Evolutionary conservation across 2,888 invertebrate genomes (phyloP).

Genomic region (Brachycybe producta): DNA sequence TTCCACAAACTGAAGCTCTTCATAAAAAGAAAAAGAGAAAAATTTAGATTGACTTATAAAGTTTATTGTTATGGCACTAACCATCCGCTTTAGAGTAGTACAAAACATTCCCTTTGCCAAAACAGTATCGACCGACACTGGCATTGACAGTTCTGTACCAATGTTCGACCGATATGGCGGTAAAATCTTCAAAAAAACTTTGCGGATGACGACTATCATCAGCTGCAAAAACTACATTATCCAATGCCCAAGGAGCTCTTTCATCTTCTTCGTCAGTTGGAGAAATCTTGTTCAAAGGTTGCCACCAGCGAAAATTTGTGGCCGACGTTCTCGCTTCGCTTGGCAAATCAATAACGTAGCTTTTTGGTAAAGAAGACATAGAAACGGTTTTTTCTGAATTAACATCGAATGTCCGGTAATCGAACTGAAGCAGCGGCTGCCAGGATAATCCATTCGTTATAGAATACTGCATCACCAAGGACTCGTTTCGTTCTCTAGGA

Average conservation of each 20-base stretch:
- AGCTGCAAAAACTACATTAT: background rate
- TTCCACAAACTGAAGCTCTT: slow-evolving; percentile 31
- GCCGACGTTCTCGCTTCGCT: background rate
- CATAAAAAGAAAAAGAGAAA: slow-evolving; percentile 18
- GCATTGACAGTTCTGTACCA: background rate
- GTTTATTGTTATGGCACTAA: no score
- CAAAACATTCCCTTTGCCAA: background rate
- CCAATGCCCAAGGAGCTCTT: slow-evolving; percentile 1
- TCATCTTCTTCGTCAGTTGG: background rate
- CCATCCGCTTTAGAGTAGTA: no score
- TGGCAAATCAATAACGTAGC: background rate
- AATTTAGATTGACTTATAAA: no score
- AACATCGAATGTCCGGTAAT: background rate
- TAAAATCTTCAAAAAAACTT: background rate
- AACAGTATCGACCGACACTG: background rate
- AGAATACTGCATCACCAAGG: background rate
- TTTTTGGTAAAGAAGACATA: background rate
- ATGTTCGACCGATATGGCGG: background rate
- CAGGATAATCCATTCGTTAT: background rate
- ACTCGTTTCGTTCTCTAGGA: background rate
- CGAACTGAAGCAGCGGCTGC: background rate
- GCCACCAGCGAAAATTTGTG: background rate
- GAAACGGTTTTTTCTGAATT: background rate
- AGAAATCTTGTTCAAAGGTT: background rate
- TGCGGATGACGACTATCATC: background rate